Evolutionary conservation across 2,888 invertebrate genomes (phyloP), one percentile per base, ranked within the genome.

Genomic region (Mythimna lalbum): DNA sequence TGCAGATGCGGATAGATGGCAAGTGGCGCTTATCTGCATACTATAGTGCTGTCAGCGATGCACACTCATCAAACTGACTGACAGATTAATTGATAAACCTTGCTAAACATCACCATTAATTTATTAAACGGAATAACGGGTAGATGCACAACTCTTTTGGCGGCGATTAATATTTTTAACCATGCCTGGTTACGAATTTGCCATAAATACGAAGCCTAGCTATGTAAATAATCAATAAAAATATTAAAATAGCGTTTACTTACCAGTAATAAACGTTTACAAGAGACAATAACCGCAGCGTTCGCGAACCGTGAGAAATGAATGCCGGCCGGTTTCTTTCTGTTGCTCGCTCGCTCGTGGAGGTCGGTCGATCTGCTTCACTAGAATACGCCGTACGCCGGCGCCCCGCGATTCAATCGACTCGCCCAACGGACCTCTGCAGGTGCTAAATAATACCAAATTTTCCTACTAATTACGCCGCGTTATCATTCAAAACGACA

Each of bases 271-370:
- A 85, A 78, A 65, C 69, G 86, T 85, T 85, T 80, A 84, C 83
- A 83, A 82, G 85, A 84, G 85, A 89, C 82, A 88, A 87, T 89
- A 90, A 90, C 87, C 86, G 87, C 91, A 91, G 91, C 89, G 88
- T 88, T 91, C 85, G 89, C 91, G 91, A 91, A 91, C 91, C 92
- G 93, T 93, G 93, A 91, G 93, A 94, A 93, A 93, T 90, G 92
- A 91, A 92, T 90, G 93, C 94, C 93, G 93, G 93, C 93, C 92
- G 93, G 93, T 93, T 90, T 89, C 89, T 85, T 89, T 90, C 90
- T 92, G 92, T 90, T 88, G 90, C 88, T 88, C 89, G 91, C 86
- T 90, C 90, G 89, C 89, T 89, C 87, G 91, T 89, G 88, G 88
- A 87, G 89, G 88, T 90, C 87, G 89, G 92, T 93, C 92, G 93